Evolutionary conservation across 1,140 invertebrate genomes (phyloP).

Genomic region (Bilobella aurantiaca): DNA sequence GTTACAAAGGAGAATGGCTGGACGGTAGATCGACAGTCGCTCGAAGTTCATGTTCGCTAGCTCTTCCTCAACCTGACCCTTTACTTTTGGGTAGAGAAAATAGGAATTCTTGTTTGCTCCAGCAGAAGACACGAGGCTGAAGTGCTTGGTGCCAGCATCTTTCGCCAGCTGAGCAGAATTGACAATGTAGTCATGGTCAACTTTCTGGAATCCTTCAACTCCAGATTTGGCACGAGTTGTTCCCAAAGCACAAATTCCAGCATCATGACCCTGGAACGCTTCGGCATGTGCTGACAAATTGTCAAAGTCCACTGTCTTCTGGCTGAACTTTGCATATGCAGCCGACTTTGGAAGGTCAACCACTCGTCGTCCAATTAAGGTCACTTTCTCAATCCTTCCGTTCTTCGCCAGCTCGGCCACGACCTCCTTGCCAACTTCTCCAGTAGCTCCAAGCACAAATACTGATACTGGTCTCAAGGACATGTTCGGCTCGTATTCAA

Average conservation of each 20-base stretch:
- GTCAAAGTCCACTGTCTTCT: slow-evolving; percentile 48
- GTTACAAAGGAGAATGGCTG: slow-evolving; percentile 37
- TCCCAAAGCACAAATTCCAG: slow-evolving; percentile 47
- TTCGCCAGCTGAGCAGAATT: slow-evolving; percentile 44
- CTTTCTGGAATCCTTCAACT: slow-evolving; percentile 45
- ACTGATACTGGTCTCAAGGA: not conserved
- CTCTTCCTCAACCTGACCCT: slow-evolving; percentile 39
- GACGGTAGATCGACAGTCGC: slow-evolving; percentile 38
- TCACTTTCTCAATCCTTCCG: slow-evolving; percentile 41
- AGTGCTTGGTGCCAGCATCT: slow-evolving; percentile 43
- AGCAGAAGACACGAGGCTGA: slow-evolving; percentile 43
- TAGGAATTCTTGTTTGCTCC: slow-evolving; percentile 38
- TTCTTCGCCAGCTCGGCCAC: slow-evolving; percentile 40
- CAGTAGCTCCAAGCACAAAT: slow-evolving; percentile 15
- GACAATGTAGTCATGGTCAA: slow-evolving; percentile 50
- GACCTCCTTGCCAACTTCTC: slow-evolving; percentile 41
- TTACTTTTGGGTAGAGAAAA: slow-evolving; percentile 38
- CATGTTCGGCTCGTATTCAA: no score
- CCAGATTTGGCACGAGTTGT: slow-evolving; percentile 47
- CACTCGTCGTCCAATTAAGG: slow-evolving; percentile 42
- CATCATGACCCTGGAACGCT: slow-evolving; percentile 42
- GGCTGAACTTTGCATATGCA: slow-evolving; percentile 35
- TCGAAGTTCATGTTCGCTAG: slow-evolving; percentile 37
- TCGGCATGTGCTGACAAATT: slow-evolving; percentile 43
- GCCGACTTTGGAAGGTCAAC: slow-evolving; percentile 36